These are phyloP conservation scores for Glandiceps talaboti DNA, from an alignment of 53 echinoderm and acorn worm genomes.

Conservation along the genomic window DNA sequence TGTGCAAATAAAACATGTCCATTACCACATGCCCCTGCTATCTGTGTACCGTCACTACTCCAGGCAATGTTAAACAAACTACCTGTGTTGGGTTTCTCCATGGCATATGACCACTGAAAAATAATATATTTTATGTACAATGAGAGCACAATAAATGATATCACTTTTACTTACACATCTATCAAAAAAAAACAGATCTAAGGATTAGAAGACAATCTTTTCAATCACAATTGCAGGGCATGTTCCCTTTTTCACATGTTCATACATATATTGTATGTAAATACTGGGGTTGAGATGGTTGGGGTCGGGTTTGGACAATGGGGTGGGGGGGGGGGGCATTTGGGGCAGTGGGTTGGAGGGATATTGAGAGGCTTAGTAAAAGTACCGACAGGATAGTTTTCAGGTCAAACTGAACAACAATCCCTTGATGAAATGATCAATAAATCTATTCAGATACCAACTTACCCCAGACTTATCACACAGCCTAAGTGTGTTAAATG, in stretches of 20 bases:
- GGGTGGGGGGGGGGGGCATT: too few relatives aligned
- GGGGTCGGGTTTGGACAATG: too few relatives aligned
- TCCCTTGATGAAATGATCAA: background rate
- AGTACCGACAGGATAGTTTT: too few relatives aligned
- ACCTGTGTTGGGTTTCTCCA: slow-evolving; percentile 96
- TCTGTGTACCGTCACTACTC: slow-evolving; percentile 96
- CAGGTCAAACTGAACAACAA: background rate
- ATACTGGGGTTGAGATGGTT: too few relatives aligned
- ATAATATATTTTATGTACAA: background rate
- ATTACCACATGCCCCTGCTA: slow-evolving; percentile 93
- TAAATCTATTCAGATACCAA: background rate
- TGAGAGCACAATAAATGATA: background rate
- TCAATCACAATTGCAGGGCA: too few relatives aligned
- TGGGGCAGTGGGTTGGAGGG: too few relatives aligned
- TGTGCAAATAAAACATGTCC: slow-evolving; percentile 98
- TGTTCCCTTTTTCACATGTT: too few relatives aligned
- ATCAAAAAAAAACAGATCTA: too few relatives aligned
- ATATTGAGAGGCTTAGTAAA: too few relatives aligned
- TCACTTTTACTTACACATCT: too few relatives aligned
- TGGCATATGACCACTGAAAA: slow-evolving; percentile 92
- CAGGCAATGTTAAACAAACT: slow-evolving; percentile 92
- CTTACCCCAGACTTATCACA: slow-evolving; percentile 98
- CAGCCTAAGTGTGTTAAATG: slow-evolving; percentile 87
- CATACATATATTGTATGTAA: too few relatives aligned
- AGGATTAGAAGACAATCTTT: too few relatives aligned